phyloP scores from a whole-genome alignment of 2,797 vertebrate species.

The Gadopsis marmoratus region DNA sequence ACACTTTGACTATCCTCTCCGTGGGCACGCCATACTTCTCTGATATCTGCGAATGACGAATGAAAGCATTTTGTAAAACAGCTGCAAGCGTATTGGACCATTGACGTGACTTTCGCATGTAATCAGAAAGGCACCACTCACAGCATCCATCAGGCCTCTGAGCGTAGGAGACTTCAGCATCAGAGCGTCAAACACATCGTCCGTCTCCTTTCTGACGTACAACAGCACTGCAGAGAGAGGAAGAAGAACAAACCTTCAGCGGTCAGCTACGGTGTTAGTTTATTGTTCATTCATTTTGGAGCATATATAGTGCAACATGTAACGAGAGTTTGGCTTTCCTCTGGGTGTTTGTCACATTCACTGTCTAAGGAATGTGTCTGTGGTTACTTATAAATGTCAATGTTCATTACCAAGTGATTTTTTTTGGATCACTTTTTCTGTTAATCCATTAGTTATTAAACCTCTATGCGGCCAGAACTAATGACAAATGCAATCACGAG shows the following conservation, averaged over 20 bases:
- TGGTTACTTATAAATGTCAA: background rate
- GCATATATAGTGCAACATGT: background rate
- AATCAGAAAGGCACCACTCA: conserved; percentile 82
- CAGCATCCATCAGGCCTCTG: conserved; percentile 95
- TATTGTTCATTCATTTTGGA: background rate
- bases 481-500: background rate
- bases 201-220: conserved; percentile 95
- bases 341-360: background rate
- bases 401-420: background rate
- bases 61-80: conserved; percentile 2
- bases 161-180: conserved; percentile 98
- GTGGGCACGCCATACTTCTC: conserved; percentile 93
- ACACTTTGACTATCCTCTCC: conserved; percentile 96
- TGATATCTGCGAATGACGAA: conserved; percentile 87
- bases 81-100: conserved; percentile 3
- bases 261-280: background rate
- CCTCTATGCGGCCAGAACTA: background rate
- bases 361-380: background rate
- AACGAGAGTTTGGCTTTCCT: background rate
- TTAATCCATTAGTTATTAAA: background rate
- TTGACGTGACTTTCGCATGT: background rate
- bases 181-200: conserved; percentile 98
- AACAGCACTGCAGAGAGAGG: conserved; percentile 90
- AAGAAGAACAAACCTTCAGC: background rate
- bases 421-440: background rate